These are phyloP conservation scores for Orthochromis indermauri DNA, from an alignment of 2,113 vertebrate species.

Conservation along the genomic window DNA sequence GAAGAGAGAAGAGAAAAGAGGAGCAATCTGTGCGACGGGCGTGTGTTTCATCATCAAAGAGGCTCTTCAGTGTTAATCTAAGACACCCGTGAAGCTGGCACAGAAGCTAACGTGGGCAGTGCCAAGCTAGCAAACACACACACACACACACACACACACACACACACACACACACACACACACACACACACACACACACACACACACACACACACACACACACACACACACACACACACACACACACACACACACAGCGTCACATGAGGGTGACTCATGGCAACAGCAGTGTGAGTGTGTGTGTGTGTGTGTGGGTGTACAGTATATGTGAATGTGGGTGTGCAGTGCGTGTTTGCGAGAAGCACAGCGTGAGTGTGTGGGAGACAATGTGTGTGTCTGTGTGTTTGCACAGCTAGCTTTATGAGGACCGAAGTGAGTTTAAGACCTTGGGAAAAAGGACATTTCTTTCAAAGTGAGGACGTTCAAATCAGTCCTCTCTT, in stretches of 20 bases:
- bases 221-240: neutral
- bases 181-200: neutral
- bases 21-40: neutral
- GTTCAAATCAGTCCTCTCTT: neutral
- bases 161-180: neutral
- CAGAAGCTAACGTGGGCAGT: slow-evolving; percentile 37
- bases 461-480: neutral
- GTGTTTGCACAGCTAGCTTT: neutral
- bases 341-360: neutral
- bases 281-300: slow-evolving; percentile 21
- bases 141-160: neutral
- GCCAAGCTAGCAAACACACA: neutral
- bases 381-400: neutral
- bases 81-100: slow-evolving; percentile 32
- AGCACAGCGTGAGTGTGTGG: slow-evolving; percentile 17
- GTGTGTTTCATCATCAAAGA: slow-evolving; percentile 8
- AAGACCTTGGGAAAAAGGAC: neutral
- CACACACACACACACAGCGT: neutral
- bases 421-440: neutral
- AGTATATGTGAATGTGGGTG: neutral
- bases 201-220: neutral
- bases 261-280: slow-evolving; percentile 37
- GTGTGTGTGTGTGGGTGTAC: neutral
- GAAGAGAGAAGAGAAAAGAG: neutral
- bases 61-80: slow-evolving; percentile 21